Conservation (phyloP, 92 coral and sea anemone species). For the Blastomussa wellsi region DNA sequence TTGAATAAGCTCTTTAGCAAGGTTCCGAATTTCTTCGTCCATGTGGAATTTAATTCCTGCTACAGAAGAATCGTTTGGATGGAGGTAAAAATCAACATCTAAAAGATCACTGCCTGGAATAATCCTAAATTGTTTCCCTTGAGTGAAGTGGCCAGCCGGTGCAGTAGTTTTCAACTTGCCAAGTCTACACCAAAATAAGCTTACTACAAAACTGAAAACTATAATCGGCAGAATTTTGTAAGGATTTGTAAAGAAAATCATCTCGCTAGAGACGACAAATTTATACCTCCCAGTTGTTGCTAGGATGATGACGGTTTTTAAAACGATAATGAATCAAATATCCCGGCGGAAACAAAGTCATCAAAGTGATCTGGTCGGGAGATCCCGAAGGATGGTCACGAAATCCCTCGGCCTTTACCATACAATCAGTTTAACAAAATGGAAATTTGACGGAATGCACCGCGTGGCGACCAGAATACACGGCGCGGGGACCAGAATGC, state of each 20-base stretch:
- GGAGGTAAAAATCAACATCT: neutral
- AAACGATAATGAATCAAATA: neutral
- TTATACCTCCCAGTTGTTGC: too few relatives aligned
- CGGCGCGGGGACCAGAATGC: too few relatives aligned
- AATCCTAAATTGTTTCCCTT: neutral
- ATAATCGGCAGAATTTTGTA: neutral
- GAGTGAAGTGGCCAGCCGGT: neutral
- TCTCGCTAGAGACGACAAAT: too few relatives aligned
- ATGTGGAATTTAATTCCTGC: neutral
- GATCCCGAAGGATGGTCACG: neutral
- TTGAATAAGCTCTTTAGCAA: neutral
- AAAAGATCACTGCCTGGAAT: neutral
- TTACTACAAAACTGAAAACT: neutral
- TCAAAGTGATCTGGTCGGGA: neutral
- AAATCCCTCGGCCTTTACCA: too few relatives aligned
- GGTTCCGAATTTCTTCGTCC: neutral
- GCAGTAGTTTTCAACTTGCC: neutral
- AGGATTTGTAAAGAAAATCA: neutral
- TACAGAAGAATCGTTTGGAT: neutral
- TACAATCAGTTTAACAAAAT: too few relatives aligned
- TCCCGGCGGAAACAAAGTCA: too few relatives aligned
- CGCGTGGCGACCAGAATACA: too few relatives aligned
- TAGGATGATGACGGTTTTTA: neutral
- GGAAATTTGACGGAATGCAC: too few relatives aligned
- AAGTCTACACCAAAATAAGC: neutral